phyloP scores from a whole-genome alignment of 2,797 vertebrate genomes.

The Otus scops region DNA sequence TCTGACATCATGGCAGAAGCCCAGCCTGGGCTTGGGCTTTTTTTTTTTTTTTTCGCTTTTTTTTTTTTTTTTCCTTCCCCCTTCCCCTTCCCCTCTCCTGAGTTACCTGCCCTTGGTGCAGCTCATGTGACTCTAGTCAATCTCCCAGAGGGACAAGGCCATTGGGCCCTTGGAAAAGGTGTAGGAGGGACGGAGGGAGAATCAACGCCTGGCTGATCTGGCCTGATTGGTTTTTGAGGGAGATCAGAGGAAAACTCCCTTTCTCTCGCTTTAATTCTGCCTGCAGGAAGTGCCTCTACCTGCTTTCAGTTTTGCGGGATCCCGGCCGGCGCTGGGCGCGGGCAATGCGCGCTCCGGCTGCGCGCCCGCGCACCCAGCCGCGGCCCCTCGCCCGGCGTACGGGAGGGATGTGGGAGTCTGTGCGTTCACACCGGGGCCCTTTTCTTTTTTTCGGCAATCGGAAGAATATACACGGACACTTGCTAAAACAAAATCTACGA shows the following conservation, averaged over 20 bases:
- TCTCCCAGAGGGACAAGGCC: slow-evolving; percentile 48
- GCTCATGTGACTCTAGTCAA: slow-evolving; percentile 79
- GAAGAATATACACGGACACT: accelerated
- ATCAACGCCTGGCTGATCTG: slow-evolving; percentile 45
- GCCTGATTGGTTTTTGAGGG: slow-evolving; percentile 76
- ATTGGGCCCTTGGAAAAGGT: slow-evolving; percentile 88
- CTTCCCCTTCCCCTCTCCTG: slow-evolving; percentile 67
- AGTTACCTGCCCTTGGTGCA: slow-evolving; percentile 87
- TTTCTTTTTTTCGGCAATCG: accelerated
- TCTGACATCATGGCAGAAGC: slow-evolving; percentile 88
- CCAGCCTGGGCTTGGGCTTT: slow-evolving; percentile 15
- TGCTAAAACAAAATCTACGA: not conserved
- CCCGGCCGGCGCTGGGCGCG: not conserved
- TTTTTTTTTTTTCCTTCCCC: not conserved
- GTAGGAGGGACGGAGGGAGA: slow-evolving; percentile 79
- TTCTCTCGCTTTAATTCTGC: not conserved
- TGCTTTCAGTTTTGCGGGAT: not conserved
- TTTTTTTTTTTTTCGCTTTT: not conserved
- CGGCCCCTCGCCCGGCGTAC: not conserved
- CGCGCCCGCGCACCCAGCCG: not conserved
- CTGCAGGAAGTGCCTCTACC: slow-evolving; percentile 60
- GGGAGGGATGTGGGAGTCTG: accelerated
- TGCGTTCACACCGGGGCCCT: accelerated
- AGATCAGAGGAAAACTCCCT: slow-evolving; percentile 50
- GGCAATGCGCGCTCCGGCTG: not conserved